These are phyloP conservation scores for Danio aesculapii DNA, from an alignment of 2,797 vertebrate species.

Conservation along the genomic window DNA sequence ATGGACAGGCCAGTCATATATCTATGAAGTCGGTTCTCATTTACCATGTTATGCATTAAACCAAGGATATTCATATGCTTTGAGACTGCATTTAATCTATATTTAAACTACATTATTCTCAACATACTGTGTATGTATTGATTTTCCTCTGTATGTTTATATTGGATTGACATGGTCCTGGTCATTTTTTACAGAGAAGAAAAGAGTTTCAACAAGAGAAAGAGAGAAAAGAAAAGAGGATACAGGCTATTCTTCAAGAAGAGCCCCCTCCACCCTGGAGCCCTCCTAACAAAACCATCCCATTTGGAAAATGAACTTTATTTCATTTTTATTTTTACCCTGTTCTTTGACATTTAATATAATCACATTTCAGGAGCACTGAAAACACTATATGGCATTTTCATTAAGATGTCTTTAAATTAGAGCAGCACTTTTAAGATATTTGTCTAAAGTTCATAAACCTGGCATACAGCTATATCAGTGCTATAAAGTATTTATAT, in stretches of 20 bases:
- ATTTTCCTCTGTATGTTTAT: slow-evolving; percentile 1
- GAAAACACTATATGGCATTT: background rate
- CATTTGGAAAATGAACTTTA: slow-evolving; percentile 77
- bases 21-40: background rate
- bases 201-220: slow-evolving; percentile 83
- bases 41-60: background rate
- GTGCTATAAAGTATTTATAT: background rate
- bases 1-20: background rate
- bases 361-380: background rate
- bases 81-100: too few relatives aligned
- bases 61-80: background rate
- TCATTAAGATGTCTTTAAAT: slow-evolving; percentile 1
- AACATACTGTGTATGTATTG: too few relatives aligned
- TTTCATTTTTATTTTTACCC: background rate
- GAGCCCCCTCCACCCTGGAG: slow-evolving; percentile 87
- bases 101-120: too few relatives aligned
- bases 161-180: background rate
- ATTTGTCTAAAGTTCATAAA: background rate
- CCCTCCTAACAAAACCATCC: slow-evolving; percentile 88
- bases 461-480: background rate
- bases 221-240: slow-evolving; percentile 80
- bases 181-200: slow-evolving; percentile 75
- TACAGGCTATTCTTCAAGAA: slow-evolving; percentile 73
- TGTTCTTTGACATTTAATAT: background rate
- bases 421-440: background rate